A percentile compares a stretch with the other conserved stretches of the same genome.
These are phyloP conservation scores for Tiphia femorata DNA, from an alignment of 2,888 invertebrate genomes.

Conservation along the genomic window DNA sequence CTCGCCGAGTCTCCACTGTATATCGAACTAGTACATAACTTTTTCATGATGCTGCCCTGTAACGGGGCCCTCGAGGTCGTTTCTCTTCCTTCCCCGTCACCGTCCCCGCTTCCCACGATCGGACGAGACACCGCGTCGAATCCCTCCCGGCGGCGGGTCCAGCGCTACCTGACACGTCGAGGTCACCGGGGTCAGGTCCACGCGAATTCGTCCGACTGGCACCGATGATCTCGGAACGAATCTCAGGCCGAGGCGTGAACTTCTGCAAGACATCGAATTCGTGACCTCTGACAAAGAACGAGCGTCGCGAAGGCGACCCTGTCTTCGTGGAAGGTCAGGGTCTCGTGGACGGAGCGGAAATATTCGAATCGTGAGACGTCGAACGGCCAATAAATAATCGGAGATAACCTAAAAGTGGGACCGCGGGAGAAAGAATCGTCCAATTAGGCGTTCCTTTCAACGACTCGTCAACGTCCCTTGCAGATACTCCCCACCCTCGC, in stretches of 20 bases:
- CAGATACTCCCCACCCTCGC: no score
- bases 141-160: slow-evolving; percentile 10
- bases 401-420: no score
- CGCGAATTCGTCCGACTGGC: slow-evolving; percentile 13
- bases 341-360: no score
- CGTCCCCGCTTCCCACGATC: slow-evolving; percentile 32
- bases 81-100: neutral
- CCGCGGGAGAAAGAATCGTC: no score
- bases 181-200: slow-evolving; percentile 8
- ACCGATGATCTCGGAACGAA: slow-evolving; percentile 53
- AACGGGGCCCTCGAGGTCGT: neutral
- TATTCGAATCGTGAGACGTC: neutral
- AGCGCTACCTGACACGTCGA: slow-evolving; percentile 15
- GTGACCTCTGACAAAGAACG: neutral
- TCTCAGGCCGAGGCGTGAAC: slow-evolving; percentile 26
- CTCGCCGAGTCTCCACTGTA: no score
- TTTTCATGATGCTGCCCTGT: no score
- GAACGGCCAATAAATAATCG: no score
- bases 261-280: neutral
- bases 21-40: no score
- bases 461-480: no score
- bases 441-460: no score
- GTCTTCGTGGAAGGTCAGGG: no score
- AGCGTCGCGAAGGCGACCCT: no score
- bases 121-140: slow-evolving; percentile 28